Conservation (phyloP, 92 coral and sea anemone species). For the Scolanthus callimorphus region DNA sequence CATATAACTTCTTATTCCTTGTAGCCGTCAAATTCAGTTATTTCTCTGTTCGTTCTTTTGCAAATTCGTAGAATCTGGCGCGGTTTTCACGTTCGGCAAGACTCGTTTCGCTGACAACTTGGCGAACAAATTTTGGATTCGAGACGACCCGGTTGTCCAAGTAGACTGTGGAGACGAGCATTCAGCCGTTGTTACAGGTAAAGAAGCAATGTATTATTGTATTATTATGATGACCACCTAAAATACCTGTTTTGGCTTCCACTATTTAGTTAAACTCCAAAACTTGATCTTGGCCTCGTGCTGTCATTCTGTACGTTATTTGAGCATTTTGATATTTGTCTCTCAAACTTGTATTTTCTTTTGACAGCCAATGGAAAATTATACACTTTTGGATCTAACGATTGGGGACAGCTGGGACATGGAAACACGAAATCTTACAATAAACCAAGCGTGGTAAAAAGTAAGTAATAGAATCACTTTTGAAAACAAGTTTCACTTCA, state of each 20-base stretch:
- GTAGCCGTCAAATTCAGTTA: no score
- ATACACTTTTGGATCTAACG: conserved; percentile 96
- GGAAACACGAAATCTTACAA: conserved; percentile 79
- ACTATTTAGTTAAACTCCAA: no score
- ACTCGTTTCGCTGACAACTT: conserved; percentile 91
- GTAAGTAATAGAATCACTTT: no score
- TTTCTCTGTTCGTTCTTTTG: background rate
- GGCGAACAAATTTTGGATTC: conserved; percentile 94
- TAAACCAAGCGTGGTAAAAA: conserved; percentile 91
- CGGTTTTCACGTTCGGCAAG: conserved; percentile 93
- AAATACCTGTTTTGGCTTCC: no score
- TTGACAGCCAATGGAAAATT: conserved; percentile 82
- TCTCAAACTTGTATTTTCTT: background rate
- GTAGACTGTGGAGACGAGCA: conserved; percentile 96
- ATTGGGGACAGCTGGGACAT: conserved; percentile 99
- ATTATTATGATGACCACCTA: no score
- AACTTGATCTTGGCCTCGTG: background rate
- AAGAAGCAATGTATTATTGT: no score
- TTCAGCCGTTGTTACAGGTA: conserved; percentile 94
- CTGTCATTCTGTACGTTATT: no score
- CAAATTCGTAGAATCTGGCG: conserved; percentile 75
- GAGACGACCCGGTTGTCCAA: conserved; percentile 83
- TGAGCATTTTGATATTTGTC: no score
- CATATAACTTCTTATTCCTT: no score
- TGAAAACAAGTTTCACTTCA: no score